Percentiles rank a stretch among this genome's conserved stretches.
These are phyloP conservation scores for Sesia bembeciformis DNA, from an alignment of 2,888 invertebrate species.

Conservation along the genomic window DNA sequence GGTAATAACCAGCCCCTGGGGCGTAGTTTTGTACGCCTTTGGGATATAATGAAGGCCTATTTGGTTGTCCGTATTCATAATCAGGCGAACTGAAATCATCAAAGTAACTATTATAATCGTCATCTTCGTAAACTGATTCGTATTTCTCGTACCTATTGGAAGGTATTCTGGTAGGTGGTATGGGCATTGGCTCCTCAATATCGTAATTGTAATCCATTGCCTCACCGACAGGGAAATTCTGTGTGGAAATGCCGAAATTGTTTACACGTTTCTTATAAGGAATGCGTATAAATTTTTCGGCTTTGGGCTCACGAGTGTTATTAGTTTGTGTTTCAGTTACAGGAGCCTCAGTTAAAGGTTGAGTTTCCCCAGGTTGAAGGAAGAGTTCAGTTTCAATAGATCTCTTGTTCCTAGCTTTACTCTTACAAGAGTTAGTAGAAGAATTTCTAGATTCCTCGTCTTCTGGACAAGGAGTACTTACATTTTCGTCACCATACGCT, in stretches of 20 bases:
- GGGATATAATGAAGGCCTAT: constrained; percentile 8
- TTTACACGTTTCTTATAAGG: constrained; percentile 10
- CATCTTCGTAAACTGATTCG: constrained; percentile 23
- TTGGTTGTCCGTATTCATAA: constrained; percentile 21
- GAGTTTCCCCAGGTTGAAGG: constrained; percentile 21
- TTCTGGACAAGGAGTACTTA: constrained; percentile 36
- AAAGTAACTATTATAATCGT: constrained; percentile 26
- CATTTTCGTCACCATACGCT: constrained; percentile 52
- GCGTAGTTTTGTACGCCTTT: constrained; percentile 17
- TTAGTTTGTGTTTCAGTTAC: constrained; percentile 6
- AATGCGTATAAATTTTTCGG: constrained; percentile 27
- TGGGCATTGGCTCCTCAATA: constrained; percentile 15
- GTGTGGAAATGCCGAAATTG: constrained; percentile 21
- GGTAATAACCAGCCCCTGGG: constrained; percentile 16
- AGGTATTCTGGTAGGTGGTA: background rate
- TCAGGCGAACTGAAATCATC: constrained; percentile 20
- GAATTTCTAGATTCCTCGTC: background rate
- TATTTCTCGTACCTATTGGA: constrained; percentile 8
- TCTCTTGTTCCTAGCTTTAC: constrained; percentile 19
- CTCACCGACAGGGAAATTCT: constrained; percentile 32
- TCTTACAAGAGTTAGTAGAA: background rate
- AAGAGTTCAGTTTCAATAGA: constrained; percentile 39
- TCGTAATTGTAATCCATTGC: constrained; percentile 21
- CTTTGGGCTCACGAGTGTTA: constrained; percentile 12
- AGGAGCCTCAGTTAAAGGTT: constrained; percentile 11